Evolutionary conservation across 2,113 vertebrate species (phyloP).

Genomic region (Numida meleagris): DNA sequence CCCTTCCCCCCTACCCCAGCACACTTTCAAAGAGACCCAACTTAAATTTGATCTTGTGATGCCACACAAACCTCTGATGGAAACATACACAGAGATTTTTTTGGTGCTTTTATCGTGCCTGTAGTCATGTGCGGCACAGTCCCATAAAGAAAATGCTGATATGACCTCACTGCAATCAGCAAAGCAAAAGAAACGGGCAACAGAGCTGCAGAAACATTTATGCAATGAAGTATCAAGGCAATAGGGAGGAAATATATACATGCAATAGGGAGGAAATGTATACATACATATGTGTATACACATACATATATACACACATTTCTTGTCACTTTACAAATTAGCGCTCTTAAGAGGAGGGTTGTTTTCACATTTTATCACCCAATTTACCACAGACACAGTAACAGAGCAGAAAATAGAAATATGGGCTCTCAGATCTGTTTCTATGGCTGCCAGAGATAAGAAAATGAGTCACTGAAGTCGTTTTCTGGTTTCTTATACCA

Average conservation of each 20-base stretch:
- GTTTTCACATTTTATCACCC: background rate
- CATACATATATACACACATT: background rate
- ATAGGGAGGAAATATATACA: background rate
- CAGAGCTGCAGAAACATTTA: background rate
- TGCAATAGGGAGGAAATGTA: background rate
- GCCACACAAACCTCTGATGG: background rate
- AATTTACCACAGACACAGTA: background rate
- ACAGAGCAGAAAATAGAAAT: background rate
- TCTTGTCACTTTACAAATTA: background rate
- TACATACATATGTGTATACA: too few species aligned
- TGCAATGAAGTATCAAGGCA: background rate
- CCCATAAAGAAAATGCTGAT: background rate
- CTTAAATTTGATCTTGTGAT: background rate
- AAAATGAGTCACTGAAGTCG: background rate
- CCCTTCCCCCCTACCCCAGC: background rate
- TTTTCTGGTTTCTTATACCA: background rate
- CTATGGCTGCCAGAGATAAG: background rate
- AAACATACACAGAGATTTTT: background rate
- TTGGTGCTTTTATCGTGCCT: background rate
- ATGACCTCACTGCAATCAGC: background rate
- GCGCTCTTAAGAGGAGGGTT: background rate
- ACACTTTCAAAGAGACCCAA: background rate
- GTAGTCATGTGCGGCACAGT: background rate
- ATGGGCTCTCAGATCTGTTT: background rate
- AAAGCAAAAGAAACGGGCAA: background rate